Base-by-base conservation (phyloP, 2,888 invertebrate species). In the Choristoneura rosaceana region DNA sequence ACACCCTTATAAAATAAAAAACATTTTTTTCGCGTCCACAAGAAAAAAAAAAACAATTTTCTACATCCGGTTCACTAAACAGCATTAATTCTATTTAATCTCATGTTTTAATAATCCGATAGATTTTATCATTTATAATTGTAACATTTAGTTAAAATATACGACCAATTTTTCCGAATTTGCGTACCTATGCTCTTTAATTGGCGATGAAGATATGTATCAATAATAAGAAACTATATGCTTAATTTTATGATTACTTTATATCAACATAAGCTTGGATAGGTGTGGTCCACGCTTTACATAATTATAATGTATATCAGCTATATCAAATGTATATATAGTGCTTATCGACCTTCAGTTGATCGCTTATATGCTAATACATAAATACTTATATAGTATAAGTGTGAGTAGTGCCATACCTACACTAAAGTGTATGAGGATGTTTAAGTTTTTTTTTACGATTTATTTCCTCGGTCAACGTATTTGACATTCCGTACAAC, bases 331-430 rank as follows among this genome's bases (percentile, higher is more conserved):
- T 25, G 25, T 55, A 69, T 62, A 67, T 64, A 47, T 65, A 25
- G 58, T 55, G 10, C 55, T 41, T 61, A 47, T 58, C 58, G 76
- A 71, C 75, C 75, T 76, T 75, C 73, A 68, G 64, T 74, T 64
- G 61, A 70, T 71, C 74, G 70, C 71, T 66, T 71, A 71, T 75
- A 76, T 76, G 76, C 70, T 75, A 76, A 76, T 76, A 71, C n/a
- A n/a, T 52, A 70, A 45, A 8, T 52, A 25, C 25, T 25, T 25
- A 25, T 2, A 25, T 67, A 17, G 61, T 67, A 58, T 67, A 17
- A 17, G 47, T 61, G 12, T n/a, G 34, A 34, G 9, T 10, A 17
- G 33, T 17, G 38, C 15, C 63, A 63, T 68, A 25, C 25, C 25
- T 25, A 68, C 68, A 55, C 55, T 62, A n/a, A 43, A 10, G 17